Percentiles rank a stretch among this genome's conserved stretches.
These are phyloP conservation scores for Parapristionchus giblindavisi DNA, from an alignment of 2,888 invertebrate species.

Conservation along the genomic window DNA sequence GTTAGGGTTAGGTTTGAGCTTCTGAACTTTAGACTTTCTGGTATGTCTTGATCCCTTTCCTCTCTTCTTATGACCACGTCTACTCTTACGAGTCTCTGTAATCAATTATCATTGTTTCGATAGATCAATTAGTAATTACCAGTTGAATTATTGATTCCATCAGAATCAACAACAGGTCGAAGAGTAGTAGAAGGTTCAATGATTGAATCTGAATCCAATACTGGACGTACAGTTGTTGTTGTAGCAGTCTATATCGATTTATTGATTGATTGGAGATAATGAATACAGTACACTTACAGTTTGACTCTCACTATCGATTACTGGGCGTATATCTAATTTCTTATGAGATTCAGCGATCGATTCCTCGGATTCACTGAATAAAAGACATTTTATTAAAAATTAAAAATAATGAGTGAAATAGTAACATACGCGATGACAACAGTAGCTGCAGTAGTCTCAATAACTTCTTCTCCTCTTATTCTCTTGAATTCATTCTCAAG, in stretches of 20 bases:
- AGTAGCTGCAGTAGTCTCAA: neutral
- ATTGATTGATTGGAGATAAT: neutral
- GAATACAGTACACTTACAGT: neutral
- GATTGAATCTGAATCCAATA: constrained; percentile 4
- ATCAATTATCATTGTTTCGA: neutral
- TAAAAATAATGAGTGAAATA: neutral
- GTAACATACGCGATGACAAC: neutral
- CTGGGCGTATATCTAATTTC: constrained; percentile 27
- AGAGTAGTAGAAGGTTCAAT: constrained; percentile 2
- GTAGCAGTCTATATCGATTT: neutral
- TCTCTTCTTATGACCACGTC: constrained; percentile 6
- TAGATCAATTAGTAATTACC: constrained; percentile 3
- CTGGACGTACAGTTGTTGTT: neutral
- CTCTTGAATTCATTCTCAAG: constrained; percentile 29
- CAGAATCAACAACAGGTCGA: constrained; percentile 3
- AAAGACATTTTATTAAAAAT: too few relatives aligned
- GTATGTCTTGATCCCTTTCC: constrained; percentile 34
- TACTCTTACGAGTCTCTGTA: neutral
- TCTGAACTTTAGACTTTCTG: neutral
- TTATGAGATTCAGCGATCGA: neutral
- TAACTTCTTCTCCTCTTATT: constrained; percentile 24
- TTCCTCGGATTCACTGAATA: constrained; percentile 12
- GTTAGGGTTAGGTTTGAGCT: too few relatives aligned
- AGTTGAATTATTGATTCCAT: neutral
- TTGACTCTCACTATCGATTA: constrained; percentile 4